These are phyloP conservation scores for Pogonus chalceus DNA, from an alignment of 1,140 invertebrate species.

Conservation along the genomic window DNA sequence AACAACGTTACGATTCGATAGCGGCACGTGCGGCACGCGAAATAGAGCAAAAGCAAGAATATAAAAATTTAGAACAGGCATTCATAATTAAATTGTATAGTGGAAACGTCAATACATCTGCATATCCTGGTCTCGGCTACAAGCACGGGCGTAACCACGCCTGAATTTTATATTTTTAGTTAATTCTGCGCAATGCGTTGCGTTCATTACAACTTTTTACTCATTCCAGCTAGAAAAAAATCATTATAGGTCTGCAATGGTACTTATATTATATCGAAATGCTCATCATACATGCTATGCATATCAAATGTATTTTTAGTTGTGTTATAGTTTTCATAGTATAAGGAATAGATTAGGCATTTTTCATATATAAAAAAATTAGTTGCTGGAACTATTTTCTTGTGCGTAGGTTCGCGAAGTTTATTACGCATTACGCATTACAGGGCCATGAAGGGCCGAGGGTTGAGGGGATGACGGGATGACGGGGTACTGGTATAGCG, in stretches of 20 bases:
- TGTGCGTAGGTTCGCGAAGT: slow-evolving; percentile 16
- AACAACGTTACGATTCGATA: no score
- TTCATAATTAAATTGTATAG: slow-evolving; percentile 32
- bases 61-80: slow-evolving; percentile 24
- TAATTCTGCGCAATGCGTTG: slow-evolving; percentile 26
- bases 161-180: slow-evolving; percentile 25
- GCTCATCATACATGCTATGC: no score
- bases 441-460: slow-evolving; percentile 14
- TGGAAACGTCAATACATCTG: slow-evolving; percentile 32
- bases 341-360: neutral
- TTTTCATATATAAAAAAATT: slow-evolving; percentile 9
- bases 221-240: slow-evolving; percentile 4
- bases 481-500: no score
- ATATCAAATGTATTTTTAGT: no score
- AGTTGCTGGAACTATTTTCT: slow-evolving; percentile 14
- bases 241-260: slow-evolving; percentile 30
- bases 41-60: slow-evolving; percentile 4
- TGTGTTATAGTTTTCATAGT: no score
- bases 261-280: no score
- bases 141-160: slow-evolving; percentile 21
- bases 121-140: slow-evolving; percentile 26
- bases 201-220: slow-evolving; percentile 6
- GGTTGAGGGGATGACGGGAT: no score
- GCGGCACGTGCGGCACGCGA: slow-evolving; percentile 1
- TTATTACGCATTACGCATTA: slow-evolving; percentile 7